Evolutionary conservation across 2,888 invertebrate species (phyloP).

Genomic region (Dermolepida albohirtum): DNA sequence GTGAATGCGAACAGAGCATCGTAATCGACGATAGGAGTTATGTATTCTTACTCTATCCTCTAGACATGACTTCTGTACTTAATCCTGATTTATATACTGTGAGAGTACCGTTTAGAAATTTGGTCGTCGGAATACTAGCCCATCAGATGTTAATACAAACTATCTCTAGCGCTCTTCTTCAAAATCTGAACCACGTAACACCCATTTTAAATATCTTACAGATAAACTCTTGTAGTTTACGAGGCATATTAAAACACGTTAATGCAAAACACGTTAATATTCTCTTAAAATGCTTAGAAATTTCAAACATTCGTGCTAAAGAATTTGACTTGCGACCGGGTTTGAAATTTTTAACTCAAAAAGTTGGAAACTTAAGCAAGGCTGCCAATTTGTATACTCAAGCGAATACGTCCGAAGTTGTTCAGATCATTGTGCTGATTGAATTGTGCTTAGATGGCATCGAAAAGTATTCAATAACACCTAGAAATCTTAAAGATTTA

Average conservation of each 20-base stretch:
- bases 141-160: conserved; percentile 94
- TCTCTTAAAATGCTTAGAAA: conserved; percentile 81
- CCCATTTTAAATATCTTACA: conserved; percentile 64
- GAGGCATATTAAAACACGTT: conserved; percentile 64
- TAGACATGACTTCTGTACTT: conserved; percentile 76
- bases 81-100: conserved; percentile 84
- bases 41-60: conserved; percentile 86
- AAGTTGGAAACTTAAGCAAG: conserved; percentile 86
- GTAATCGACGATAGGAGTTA: conserved; percentile 87
- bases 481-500: conserved; percentile 73
- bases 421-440: conserved; percentile 86
- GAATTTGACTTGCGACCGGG: conserved; percentile 93
- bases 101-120: conserved; percentile 86
- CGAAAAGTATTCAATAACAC: conserved; percentile 72
- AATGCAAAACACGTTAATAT: conserved; percentile 75
- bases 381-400: conserved; percentile 94
- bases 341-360: conserved; percentile 92
- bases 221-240: conserved; percentile 62
- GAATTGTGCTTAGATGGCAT: conserved; percentile 85
- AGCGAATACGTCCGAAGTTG: conserved; percentile 92
- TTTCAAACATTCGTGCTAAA: conserved; percentile 84
- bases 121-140: conserved; percentile 89
- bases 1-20: conserved; percentile 66
- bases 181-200: conserved; percentile 67
- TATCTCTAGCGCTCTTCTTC: conserved; percentile 86